Base-by-base conservation (phyloP, 2,888 invertebrate species). In the Euclidia mi region DNA sequence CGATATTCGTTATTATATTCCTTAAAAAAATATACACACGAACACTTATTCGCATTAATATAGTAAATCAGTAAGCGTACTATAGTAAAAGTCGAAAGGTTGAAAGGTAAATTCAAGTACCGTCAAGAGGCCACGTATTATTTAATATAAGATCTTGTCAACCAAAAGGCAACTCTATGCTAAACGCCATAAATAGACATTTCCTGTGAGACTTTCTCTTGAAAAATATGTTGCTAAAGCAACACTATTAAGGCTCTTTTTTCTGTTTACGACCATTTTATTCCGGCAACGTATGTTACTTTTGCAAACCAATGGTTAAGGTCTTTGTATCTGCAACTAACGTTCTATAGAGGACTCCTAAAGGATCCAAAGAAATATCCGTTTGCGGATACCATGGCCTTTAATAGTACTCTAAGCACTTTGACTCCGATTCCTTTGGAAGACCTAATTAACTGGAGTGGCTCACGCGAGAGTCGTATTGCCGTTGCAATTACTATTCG, bases 31-130 rank as follows among this genome's bases (percentile, higher is more conserved):
- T 6, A n/a, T 4, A 14, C 10, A 9, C 2, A 31, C 31, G 29
- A 29, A 2, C 12, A 3, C 7, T 14, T 35, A 15, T 49, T 43
- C 11, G 52, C 32, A 65, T 73, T 52, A 34, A 35, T 58, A 56
- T 56, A 52, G 37, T 43, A 67, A 40, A 43, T 35, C 29, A 15
- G 37, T 29, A 49, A 58, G 49, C 48, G 18, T 51, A 49, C 66
- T 63, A 57, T 52, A 51, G 9, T 38, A 56, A 66, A 74, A 73
- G 66, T 73, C 64, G 50, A 66, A 77, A 55, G 46, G 41, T 50
- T 34, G 40, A 43, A 31, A 11, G 31, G n/a, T n/a, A n/a, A n/a
- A 31, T 40, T 17, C 1, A 57, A 60, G 66, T 20, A 45, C 51
- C 49, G 42, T 41, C 59, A 62, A 58, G 59, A 58, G 61, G 29